Percentiles rank a stretch among this genome's conserved stretches.
Conservation (phyloP, 2,888 invertebrate species). For the Prosapia bicincta region DNA sequence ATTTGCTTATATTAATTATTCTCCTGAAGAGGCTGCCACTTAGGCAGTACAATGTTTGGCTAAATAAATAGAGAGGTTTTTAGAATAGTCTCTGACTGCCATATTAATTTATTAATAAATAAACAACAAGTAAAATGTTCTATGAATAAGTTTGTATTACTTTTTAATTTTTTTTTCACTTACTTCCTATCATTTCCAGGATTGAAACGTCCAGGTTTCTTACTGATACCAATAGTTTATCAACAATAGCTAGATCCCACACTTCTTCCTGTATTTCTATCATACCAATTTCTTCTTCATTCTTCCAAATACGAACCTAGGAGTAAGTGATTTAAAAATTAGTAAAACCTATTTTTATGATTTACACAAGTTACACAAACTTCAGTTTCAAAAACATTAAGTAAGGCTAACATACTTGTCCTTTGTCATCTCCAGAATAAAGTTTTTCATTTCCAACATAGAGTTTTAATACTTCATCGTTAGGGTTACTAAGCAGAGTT, state of each 20-base stretch:
- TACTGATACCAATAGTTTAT: conserved; percentile 56
- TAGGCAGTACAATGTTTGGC: too few relatives aligned
- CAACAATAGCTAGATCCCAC: conserved; percentile 55
- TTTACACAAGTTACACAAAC: background rate
- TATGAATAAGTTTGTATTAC: too few relatives aligned
- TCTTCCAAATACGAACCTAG: conserved; percentile 56
- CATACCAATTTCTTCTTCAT: conserved; percentile 50
- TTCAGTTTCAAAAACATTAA: background rate
- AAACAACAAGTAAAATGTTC: too few relatives aligned
- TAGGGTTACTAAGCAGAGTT: conserved; percentile 41
- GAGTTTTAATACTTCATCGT: conserved; percentile 50
- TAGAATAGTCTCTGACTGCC: too few relatives aligned
- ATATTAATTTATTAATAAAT: too few relatives aligned
- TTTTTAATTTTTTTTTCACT: too few relatives aligned
- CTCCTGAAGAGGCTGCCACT: too few relatives aligned
- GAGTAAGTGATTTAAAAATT: too few relatives aligned
- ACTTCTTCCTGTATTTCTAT: conserved; percentile 61
- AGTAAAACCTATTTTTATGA: too few relatives aligned
- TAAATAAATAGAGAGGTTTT: too few relatives aligned
- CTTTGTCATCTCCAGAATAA: conserved; percentile 59
- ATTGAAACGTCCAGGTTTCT: conserved; percentile 59
- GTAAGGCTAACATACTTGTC: conserved; percentile 51
- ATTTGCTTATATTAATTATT: too few relatives aligned
- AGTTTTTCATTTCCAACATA: conserved; percentile 46
- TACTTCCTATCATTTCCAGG: conserved; percentile 57